A percentile compares a stretch with the other conserved stretches of the same genome.
Evolutionary conservation across 2,113 vertebrate genomes (phyloP).

Genomic region (Chrysochloris asiatica): DNA sequence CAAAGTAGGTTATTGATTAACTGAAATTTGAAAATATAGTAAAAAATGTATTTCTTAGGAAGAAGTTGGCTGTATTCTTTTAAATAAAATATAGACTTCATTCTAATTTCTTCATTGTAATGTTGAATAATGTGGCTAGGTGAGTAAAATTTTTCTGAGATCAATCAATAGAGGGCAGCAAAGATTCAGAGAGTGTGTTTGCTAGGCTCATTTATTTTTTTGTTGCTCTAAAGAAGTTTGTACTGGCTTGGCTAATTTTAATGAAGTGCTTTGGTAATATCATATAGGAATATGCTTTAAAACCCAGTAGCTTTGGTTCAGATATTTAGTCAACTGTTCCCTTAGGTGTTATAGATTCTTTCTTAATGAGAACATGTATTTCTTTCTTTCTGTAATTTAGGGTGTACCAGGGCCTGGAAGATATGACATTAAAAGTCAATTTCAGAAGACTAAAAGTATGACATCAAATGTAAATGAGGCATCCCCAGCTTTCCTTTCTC

Average conservation of each 20-base stretch:
- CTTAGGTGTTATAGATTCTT: not conserved
- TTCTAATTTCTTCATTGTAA: conserved; percentile 41
- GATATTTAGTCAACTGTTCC: conserved; percentile 36
- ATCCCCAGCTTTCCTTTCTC: conserved; percentile 78
- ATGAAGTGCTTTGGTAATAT: conserved; percentile 33
- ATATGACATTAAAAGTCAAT: conserved; percentile 79
- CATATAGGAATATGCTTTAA: conserved; percentile 40
- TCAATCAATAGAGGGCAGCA: conserved; percentile 59
- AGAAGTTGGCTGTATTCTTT: not conserved
- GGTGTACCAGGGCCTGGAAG: conserved; percentile 78
- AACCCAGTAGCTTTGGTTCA: conserved; percentile 21
- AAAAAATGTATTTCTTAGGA: not conserved
- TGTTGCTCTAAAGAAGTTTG: not conserved
- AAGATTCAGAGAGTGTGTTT: conserved; percentile 25
- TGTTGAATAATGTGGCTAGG: not conserved
- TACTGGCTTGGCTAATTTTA: conserved; percentile 55
- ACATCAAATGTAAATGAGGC: conserved; percentile 22
- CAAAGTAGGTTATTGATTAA: not conserved
- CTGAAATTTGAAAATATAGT: not conserved
- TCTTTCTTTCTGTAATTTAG: conserved; percentile 69
- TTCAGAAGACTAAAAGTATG: conserved; percentile 62
- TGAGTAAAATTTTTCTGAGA: not conserved
- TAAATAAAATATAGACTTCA: conserved; percentile 8
- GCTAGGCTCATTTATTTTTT: not conserved
- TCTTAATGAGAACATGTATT: conserved; percentile 5